Evolutionary conservation across 92 coral and sea anemone species (phyloP), one percentile per base, ranked within the genome.

Genomic region (Desmophyllum pertusum): DNA sequence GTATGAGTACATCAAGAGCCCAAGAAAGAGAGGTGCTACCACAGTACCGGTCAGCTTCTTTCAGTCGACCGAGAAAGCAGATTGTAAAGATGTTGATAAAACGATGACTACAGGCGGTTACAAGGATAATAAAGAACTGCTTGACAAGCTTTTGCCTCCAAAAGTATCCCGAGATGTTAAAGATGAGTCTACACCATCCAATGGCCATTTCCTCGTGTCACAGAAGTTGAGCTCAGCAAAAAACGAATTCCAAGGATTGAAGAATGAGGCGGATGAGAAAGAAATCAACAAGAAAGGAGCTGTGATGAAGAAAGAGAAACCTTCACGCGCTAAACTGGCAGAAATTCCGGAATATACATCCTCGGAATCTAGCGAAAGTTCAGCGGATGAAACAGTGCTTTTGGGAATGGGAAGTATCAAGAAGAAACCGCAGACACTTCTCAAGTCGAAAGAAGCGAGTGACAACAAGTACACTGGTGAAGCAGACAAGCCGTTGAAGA

Each of bases 1-100:
- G 84, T 92, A 92, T 64, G 93, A 94, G 55, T 94, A 94, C 87
- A 94, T 94, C 40, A 94, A 94, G 61, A 94, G 98, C 63, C 98
- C 98, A 25, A 84, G 88, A 78, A 94, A 92, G 79, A 69, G 88
- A 36, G 79, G 84, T 51, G 80, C 91, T 5, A 55, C 67, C 10
- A 80, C 68, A n/a, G 30, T 80, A 46, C 78, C 86, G 40, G 69
- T 73, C n/a, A 82, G 86, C 55, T 82, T 61, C 70, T 70, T 82
- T 41, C 79, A 82, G 35, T 61, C 65, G 19, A 39, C 70, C 18
- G 31, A 21, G 50, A 79, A 41, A 3, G 9, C 83, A 42, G 70
- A 37, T 35, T 38, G 18, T 33, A 17, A 63, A 78, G 45, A 15
- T 17, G 42, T 67, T 15, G 27, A 33, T 15, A 19, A 27, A 29